Evolutionary conservation across 2,888 invertebrate genomes (phyloP).

Genomic region (Melieria crassipennis): DNA sequence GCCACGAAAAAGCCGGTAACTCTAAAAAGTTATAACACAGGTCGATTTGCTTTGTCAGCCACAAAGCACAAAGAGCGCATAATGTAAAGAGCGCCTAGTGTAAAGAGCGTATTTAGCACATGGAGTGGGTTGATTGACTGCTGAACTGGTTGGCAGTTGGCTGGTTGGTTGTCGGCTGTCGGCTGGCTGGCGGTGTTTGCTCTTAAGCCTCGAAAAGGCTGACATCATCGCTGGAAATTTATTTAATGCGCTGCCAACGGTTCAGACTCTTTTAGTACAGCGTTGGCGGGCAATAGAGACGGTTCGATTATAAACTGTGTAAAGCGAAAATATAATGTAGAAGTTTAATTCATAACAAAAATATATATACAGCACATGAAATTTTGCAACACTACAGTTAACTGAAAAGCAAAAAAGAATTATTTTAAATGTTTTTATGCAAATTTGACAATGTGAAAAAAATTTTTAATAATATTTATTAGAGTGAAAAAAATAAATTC

Average conservation of each 20-base stretch:
- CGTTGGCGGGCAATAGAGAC: conserved; percentile 62
- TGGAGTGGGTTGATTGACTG: too few relatives aligned
- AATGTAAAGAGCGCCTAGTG: too few relatives aligned
- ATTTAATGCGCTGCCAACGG: conserved; percentile 56
- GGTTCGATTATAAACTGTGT: conserved; percentile 48
- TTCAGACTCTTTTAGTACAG: conserved; percentile 62
- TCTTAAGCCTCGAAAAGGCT: conserved; percentile 39
- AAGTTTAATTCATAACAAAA: conserved; percentile 21
- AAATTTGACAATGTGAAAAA: conserved; percentile 9
- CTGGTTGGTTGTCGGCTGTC: neutral
- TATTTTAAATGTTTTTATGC: conserved; percentile 8
- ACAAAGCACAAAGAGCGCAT: too few relatives aligned
- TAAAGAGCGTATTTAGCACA: too few relatives aligned
- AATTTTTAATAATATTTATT: conserved; percentile 22
- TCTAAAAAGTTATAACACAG: too few relatives aligned
- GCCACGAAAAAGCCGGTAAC: too few relatives aligned
- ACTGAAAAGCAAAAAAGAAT: conserved; percentile 22
- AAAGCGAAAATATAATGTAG: conserved; percentile 7
- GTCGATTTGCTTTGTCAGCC: too few relatives aligned
- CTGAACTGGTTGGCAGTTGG: neutral
- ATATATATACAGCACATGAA: conserved; percentile 14
- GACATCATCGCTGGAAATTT: conserved; percentile 57
- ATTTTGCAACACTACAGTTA: neutral
- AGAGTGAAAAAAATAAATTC: conserved; percentile 15
- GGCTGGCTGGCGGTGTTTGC: neutral